phyloP scores from a whole-genome alignment of 1,140 invertebrate species.

The Microvelia longipes region DNA sequence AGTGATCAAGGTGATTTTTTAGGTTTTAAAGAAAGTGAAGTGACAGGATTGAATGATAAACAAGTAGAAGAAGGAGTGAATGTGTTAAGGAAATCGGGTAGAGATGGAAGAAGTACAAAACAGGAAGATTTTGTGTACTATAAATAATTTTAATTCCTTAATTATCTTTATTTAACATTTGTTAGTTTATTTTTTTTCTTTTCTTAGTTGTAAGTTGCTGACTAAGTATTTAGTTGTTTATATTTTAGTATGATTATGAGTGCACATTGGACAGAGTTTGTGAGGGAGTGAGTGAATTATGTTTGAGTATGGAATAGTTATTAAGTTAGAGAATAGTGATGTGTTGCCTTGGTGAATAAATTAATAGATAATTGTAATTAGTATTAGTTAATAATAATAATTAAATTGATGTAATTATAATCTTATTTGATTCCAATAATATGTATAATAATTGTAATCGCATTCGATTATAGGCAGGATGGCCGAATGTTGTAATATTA shows the following conservation, averaged over 20 bases:
- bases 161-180: not conserved
- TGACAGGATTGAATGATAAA: not conserved
- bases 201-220: not conserved
- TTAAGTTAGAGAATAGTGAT: not conserved
- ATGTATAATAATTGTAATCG: not conserved
- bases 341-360: not conserved
- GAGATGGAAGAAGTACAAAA: not conserved
- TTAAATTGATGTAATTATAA: not conserved
- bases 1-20: not conserved
- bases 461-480: not conserved
- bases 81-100: not conserved
- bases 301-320: not conserved
- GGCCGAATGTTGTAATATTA: not conserved
- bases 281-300: not conserved
- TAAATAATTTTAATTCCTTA: not conserved
- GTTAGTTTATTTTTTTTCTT: not conserved
- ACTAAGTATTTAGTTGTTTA: not conserved
- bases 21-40: not conserved
- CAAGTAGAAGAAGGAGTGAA: not conserved
- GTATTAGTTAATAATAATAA: not conserved
- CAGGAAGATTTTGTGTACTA: not conserved
- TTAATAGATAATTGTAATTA: not conserved
- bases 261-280: not conserved
- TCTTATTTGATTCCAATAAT: not conserved
- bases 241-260: not conserved